These are phyloP conservation scores for Garra rufa DNA, from an alignment of 2,113 vertebrate species.

Conservation along the genomic window DNA sequence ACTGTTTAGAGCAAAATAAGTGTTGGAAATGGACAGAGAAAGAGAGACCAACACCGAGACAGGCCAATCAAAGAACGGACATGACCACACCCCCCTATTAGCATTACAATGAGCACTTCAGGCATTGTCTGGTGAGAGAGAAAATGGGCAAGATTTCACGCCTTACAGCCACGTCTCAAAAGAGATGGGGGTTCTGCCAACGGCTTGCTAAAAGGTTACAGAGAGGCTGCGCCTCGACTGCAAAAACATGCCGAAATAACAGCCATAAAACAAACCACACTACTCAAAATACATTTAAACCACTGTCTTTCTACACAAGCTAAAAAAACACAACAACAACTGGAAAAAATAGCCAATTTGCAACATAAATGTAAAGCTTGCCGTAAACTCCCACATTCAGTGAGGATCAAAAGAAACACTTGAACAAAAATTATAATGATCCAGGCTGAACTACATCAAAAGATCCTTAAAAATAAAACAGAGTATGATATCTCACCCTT, in stretches of 20 bases:
- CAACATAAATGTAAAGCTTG: neutral
- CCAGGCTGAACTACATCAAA: neutral
- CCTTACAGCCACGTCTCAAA: slow-evolving; percentile 43
- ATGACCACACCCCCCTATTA: slow-evolving; percentile 56
- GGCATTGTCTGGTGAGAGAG: slow-evolving; percentile 57
- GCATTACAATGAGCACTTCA: slow-evolving; percentile 64
- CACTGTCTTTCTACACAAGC: neutral
- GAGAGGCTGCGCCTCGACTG: slow-evolving; percentile 5
- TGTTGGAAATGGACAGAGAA: slow-evolving; percentile 14
- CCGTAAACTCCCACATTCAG: neutral
- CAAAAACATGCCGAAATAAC: slow-evolving; percentile 26
- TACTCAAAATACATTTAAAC: slow-evolving; percentile 19
- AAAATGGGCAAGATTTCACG: slow-evolving; percentile 55
- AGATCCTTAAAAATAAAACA: slow-evolving; percentile 59
- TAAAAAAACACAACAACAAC: neutral
- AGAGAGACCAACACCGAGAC: slow-evolving; percentile 25
- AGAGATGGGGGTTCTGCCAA: slow-evolving; percentile 20
- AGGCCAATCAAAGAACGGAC: slow-evolving; percentile 28
- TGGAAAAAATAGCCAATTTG: neutral
- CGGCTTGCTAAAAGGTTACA: slow-evolving; percentile 9
- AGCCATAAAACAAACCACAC: slow-evolving; percentile 27
- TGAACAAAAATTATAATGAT: neutral
- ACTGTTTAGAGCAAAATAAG: slow-evolving; percentile 27
- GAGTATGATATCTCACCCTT: slow-evolving; percentile 62
- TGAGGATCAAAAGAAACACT: neutral